These are phyloP conservation scores for Intellagama lesueurii DNA, from an alignment of 2,797 vertebrate species.

Conservation along the genomic window DNA sequence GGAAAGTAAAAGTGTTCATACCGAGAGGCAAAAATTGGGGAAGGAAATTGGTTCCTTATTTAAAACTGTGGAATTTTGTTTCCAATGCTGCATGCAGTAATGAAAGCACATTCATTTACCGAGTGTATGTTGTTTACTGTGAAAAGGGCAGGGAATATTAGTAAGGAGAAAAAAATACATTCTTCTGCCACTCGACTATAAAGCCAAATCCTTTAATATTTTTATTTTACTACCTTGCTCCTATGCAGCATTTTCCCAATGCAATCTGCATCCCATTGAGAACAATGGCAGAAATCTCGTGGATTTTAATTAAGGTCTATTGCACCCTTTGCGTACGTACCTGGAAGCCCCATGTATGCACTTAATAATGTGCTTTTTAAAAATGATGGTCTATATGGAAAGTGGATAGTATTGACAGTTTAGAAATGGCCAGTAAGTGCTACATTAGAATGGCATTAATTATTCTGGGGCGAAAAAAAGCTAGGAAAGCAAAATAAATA, in stretches of 20 bases:
- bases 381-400: constrained; percentile 38
- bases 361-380: not conserved
- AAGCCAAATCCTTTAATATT: not conserved
- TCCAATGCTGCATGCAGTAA: not conserved
- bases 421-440: constrained; percentile 62
- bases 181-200: constrained; percentile 16
- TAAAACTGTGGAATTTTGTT: constrained; percentile 42
- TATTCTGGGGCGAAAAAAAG: constrained; percentile 76
- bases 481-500: constrained; percentile 77
- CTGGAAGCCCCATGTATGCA: not conserved
- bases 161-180: constrained; percentile 23
- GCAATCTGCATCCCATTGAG: constrained; percentile 7
- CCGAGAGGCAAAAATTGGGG: not conserved
- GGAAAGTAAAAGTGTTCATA: not conserved
- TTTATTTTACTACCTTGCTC: constrained; percentile 14
- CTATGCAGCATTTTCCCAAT: not conserved
- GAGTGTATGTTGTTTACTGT: not conserved
- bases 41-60: constrained; percentile 29
- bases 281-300: not conserved
- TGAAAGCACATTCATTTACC: not conserved
- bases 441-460: constrained; percentile 74
- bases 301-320: constrained; percentile 1
- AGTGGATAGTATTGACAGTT: constrained; percentile 45
- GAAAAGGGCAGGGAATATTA: not conserved
- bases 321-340: not conserved